Evolutionary conservation across 2,888 invertebrate species (phyloP).

Genomic region (Clostera curtula): DNA sequence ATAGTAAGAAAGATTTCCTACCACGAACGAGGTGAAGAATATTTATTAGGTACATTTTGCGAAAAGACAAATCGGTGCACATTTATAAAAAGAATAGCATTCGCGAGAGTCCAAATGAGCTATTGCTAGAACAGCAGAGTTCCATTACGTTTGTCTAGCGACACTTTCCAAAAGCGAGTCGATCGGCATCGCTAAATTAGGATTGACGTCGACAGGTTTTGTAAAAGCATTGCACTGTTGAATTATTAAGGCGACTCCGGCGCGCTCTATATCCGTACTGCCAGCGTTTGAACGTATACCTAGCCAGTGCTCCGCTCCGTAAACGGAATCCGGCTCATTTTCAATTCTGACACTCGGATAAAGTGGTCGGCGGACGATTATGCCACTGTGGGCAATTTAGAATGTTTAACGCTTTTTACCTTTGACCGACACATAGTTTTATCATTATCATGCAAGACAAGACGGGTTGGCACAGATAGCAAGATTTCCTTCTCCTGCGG

Average conservation of each 20-base stretch:
- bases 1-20: too few species aligned
- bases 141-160: constrained; percentile 69
- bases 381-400: constrained; percentile 36
- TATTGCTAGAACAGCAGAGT: constrained; percentile 51
- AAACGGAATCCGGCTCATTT: constrained; percentile 60
- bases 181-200: constrained; percentile 67
- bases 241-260: constrained; percentile 70
- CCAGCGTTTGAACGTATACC: constrained; percentile 39
- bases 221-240: constrained; percentile 75
- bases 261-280: constrained; percentile 64
- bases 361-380: constrained; percentile 54
- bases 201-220: constrained; percentile 73
- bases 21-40: too few species aligned
- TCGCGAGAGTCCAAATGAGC: constrained; percentile 28
- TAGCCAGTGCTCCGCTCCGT: constrained; percentile 50
- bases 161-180: constrained; percentile 66
- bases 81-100: too few species aligned
- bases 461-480: too few species aligned
- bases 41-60: too few species aligned
- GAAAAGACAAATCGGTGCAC: too few species aligned
- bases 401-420: too few species aligned
- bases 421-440: too few species aligned
- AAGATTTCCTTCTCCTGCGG: too few species aligned
- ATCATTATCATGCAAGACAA: too few species aligned
- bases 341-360: constrained; percentile 67